Base-by-base conservation (phyloP, 2,113 vertebrate species). In the Brachypodius melanocephalos region DNA sequence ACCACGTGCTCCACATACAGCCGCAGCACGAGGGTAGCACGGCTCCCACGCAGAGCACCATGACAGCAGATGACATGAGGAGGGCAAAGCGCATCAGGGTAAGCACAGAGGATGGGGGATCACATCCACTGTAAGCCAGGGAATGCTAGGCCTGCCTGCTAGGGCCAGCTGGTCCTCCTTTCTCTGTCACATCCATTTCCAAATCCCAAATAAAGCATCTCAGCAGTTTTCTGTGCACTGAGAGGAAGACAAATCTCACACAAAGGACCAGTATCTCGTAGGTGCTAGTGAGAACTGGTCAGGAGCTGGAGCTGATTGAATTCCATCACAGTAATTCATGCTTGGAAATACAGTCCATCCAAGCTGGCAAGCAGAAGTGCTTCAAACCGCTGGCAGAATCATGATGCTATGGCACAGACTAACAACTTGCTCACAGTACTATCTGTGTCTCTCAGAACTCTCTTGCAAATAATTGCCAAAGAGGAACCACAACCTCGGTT, bases 11-110 rank as follows among this genome's bases (percentile, higher is more conserved):
- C 1, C 98, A 97, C 5, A 90, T 98, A 6, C 96, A 98, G 38
- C 98, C 98, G 3, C 98, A 99, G 67, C 98, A 98, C 0, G 97
- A 98, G 2, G 96, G 97, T 61, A 97, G 96, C 26, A 52, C 94
- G 7, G 94, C 95, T 93, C 97, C 98, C 24, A 55, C 97, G 1
- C 98, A 98, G 61, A 92, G 98, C 58, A 97, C 98, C 61, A 97
- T 99, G 94, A 98, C 99, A 0, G 98, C 98, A 1, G 99, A 99
- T 68, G 99, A 99, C 88, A 98, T 99, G 98, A 98, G 99, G 25
- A 97, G 99, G 45, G 99, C 99, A 34, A 99, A 99, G 89, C 98
- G 99, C 52, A 99, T 99, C 93, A 98, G 99, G 98, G 98, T 99
- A 98, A 98, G 98, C 88, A 8, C n/a, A 63, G 89, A 61, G 74